Evolutionary conservation across 2,888 invertebrate species (phyloP).

Genomic region (Hypena proboscidalis): DNA sequence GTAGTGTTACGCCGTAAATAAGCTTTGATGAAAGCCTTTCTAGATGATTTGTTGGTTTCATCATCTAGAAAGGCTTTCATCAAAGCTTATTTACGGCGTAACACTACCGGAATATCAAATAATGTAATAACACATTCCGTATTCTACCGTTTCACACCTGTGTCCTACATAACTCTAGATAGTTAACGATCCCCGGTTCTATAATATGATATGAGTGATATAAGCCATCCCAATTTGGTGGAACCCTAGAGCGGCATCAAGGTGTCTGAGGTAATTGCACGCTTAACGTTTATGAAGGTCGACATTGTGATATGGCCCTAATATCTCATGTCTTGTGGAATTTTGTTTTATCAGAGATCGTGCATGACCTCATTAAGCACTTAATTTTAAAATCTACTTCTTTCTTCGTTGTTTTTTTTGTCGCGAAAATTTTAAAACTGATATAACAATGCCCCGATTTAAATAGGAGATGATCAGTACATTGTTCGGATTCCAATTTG

Average conservation of each 20-base stretch:
- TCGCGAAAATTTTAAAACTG: too few species aligned
- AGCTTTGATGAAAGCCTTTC: constrained; percentile 3
- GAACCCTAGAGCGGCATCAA: constrained; percentile 27
- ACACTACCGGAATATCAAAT: constrained; percentile 14
- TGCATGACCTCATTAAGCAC: too few species aligned
- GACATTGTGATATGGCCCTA: constrained; percentile 20
- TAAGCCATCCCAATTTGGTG: constrained; percentile 32
- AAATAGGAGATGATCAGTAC: too few species aligned
- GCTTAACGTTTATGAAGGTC: constrained; percentile 27
- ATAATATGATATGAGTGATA: constrained; percentile 33
- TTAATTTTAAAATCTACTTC: too few species aligned
- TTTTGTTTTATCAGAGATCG: constrained; percentile 24
- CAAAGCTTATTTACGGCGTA: constrained; percentile 3
- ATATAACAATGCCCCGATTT: too few species aligned
- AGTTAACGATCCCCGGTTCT: constrained; percentile 31
- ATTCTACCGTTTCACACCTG: constrained; percentile 32
- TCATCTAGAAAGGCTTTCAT: constrained; percentile 2
- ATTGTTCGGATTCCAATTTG: too few species aligned
- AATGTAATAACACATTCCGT: constrained; percentile 26
- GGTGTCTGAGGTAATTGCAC: constrained; percentile 28
- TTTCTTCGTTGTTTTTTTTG: too few species aligned
- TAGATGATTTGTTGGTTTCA: constrained; percentile 8
- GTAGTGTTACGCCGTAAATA: constrained; percentile 1
- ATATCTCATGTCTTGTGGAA: constrained; percentile 23
- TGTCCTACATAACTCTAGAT: constrained; percentile 17